Evolutionary conservation across 2,113 vertebrate genomes (phyloP), one percentile per base, ranked within the genome.

Genomic region (Sorex araneus): DNA sequence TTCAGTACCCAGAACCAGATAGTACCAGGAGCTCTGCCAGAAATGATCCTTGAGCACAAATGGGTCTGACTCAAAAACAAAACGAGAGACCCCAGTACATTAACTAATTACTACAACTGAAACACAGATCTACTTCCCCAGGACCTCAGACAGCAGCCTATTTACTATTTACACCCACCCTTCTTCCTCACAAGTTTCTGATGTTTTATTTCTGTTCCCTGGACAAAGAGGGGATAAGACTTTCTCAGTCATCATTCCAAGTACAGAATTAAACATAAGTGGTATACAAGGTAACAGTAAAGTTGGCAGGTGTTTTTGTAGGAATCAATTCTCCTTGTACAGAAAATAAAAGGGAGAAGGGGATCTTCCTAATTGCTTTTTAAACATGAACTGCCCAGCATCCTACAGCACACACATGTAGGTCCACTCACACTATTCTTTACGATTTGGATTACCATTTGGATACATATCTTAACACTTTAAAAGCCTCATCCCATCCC

Each of bases 211-310:
- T 87, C 36, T 60, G 27, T 36, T 80, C 43, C 32, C 89, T 76
- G 73, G 67, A 86, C 77, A 81, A 64, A 21, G 63, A 19, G 47
- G 76, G 21, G 36, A 11, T 11, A 87, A 89, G 43, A 50, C 67
- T 30, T 67, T 88, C 63, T 27, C 63, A 64, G 27, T 74, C 40
- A 78, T 34, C 63, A 86, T 43, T 67, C 70, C 15, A 93, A 36
- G 6, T 77, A 63, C 18, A 89, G 40, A 96, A 78, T 81, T 84
- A 87, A 83, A 92, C 30, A 43, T 66, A 81, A n/a, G 28, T 54
- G 25, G 69, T 23, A 28, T 32, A 93, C 27, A 69, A 2, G 0
- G 30, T 43, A 87, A 25, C 2, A 89, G 40, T 0, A 45, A 47
- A 89, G 50, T 2, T 60, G 11, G 69, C 70, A 83, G 43, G 25